Conservation (phyloP, 2,113 vertebrate species). For the Loxodonta africana region DNA sequence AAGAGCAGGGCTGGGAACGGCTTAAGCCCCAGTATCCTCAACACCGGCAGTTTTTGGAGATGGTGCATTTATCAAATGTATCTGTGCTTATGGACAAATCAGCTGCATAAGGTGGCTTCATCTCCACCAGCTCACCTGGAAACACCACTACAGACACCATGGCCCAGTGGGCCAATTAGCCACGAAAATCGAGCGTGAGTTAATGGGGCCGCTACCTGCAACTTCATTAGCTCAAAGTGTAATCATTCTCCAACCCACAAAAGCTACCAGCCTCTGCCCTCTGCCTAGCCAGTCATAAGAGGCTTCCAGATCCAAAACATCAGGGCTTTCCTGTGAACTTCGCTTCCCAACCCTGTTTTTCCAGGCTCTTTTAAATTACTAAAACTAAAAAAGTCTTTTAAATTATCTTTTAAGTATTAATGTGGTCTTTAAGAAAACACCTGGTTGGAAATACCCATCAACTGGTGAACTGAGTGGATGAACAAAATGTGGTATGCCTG, state of each 20-base stretch:
- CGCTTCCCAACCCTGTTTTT: constrained; percentile 32
- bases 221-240: constrained; percentile 57
- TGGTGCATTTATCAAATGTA: not conserved
- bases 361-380: not conserved
- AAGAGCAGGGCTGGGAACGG: not conserved
- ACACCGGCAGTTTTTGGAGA: not conserved
- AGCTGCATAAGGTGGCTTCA: not conserved
- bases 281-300: not conserved
- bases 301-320: not conserved
- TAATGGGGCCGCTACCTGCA: constrained; percentile 16
- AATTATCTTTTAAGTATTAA: constrained; percentile 4
- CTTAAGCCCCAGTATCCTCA: not conserved
- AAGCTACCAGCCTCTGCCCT: constrained; percentile 2
- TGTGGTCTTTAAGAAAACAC: not conserved
- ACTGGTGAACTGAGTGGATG: not conserved
- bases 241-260: constrained; percentile 1
- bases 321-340: constrained; percentile 11
- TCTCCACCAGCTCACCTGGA: not conserved
- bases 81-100: not conserved
- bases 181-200: not conserved
- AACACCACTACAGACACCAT: not conserved
- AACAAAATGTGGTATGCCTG: not conserved
- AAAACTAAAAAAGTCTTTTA: not conserved
- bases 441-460: not conserved
- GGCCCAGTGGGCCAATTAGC: constrained; percentile 68